Conservation (phyloP, 64 coral and sea anemone genomes). For the Montipora capricornis region DNA sequence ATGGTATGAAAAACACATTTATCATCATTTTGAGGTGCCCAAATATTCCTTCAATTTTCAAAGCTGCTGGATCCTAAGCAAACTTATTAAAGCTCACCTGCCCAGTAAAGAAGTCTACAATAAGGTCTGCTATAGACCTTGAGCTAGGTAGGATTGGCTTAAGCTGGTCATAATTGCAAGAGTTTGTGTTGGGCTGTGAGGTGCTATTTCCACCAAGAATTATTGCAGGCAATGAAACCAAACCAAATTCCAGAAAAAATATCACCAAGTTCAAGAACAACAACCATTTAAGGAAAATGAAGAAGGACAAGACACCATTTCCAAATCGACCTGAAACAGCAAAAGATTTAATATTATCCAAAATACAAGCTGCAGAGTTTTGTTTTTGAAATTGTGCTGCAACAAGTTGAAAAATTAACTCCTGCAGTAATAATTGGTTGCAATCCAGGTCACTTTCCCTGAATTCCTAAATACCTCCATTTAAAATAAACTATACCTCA, state of each 20-base stretch:
- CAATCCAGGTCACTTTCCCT: no score
- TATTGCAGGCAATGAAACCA: constrained; percentile 83
- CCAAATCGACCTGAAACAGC: constrained; percentile 91
- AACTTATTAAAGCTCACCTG: constrained; percentile 64
- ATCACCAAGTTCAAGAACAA: constrained; percentile 90
- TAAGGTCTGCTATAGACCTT: constrained; percentile 19
- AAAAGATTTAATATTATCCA: no score
- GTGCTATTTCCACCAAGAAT: constrained; percentile 5
- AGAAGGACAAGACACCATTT: constrained; percentile 98
- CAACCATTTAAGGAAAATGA: constrained; percentile 97
- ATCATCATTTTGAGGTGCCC: no score
- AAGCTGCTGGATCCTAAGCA: not conserved
- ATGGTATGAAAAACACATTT: no score
- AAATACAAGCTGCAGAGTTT: no score
- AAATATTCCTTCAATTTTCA: no score
- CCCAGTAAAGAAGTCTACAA: constrained; percentile 91
- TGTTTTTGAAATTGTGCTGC: no score
- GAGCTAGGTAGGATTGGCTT: not conserved
- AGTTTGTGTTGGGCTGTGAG: constrained; percentile 36
- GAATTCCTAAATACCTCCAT: no score
- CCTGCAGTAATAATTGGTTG: no score
- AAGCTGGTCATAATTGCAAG: constrained; percentile 48
- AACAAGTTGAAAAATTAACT: no score
- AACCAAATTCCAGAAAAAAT: constrained; percentile 88
- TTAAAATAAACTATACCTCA: no score